Conservation (phyloP, 2,797 vertebrate genomes). For the Leptodactylus fallax region DNA sequence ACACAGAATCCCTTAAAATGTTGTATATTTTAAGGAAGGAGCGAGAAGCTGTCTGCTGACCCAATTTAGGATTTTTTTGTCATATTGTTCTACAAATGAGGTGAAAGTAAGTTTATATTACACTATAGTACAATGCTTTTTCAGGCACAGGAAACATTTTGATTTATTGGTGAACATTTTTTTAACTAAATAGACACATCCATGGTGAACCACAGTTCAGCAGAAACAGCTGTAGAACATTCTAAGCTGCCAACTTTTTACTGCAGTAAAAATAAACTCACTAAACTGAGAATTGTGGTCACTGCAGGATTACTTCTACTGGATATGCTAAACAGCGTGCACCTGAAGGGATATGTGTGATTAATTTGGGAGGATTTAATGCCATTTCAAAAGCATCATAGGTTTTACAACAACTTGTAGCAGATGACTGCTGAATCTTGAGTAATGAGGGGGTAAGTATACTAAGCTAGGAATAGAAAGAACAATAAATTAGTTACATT, state of each 20-base stretch:
- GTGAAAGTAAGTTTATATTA: slow-evolving; percentile 65
- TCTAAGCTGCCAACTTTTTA: slow-evolving; percentile 63
- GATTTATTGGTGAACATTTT: slow-evolving; percentile 65
- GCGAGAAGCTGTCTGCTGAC: slow-evolving; percentile 59
- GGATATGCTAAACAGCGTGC: slow-evolving; percentile 55
- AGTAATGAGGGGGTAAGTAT: slow-evolving; percentile 43
- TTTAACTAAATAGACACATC: slow-evolving; percentile 64
- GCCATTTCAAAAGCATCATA: slow-evolving; percentile 39
- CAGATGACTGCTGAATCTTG: slow-evolving; percentile 38
- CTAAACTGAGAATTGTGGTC: slow-evolving; percentile 60
- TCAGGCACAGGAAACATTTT: slow-evolving; percentile 63
- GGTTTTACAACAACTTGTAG: slow-evolving; percentile 38
- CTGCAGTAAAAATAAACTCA: slow-evolving; percentile 63
- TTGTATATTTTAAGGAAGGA: slow-evolving; percentile 59
- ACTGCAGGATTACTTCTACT: slow-evolving; percentile 59
- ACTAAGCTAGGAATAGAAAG: slow-evolving; percentile 31
- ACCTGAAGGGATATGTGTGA: slow-evolving; percentile 59
- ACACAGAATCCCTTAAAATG: slow-evolving; percentile 45
- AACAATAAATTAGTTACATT: slow-evolving; percentile 14
- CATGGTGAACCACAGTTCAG: slow-evolving; percentile 65
- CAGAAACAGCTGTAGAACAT: slow-evolving; percentile 63
- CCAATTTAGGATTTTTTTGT: slow-evolving; percentile 61
- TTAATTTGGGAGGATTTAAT: slow-evolving; percentile 38
- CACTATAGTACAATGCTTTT: slow-evolving; percentile 63
- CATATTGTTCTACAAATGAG: slow-evolving; percentile 63